Base-by-base conservation (phyloP, 2,888 invertebrate species). In the Gandaritis pyraliata region DNA sequence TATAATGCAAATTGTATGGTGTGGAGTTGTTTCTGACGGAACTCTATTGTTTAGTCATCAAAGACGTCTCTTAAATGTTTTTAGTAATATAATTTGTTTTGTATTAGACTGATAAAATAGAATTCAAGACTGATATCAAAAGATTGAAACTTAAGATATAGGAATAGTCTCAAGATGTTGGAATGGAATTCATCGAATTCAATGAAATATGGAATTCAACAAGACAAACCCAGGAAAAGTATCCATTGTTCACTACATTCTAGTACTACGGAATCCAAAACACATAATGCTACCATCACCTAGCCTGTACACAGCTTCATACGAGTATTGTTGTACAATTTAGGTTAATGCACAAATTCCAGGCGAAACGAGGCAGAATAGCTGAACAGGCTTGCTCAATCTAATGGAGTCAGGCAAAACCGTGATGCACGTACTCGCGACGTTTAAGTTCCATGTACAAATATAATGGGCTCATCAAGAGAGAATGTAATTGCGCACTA, bases 391-490 rank as follows among this genome's bases (percentile, higher is more conserved):
- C 74, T 65, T 68, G 68, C 64, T 68, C 59, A 59, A 61, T 66
- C 52, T 69, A 67, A 69, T 65, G 64, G 52, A 69, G 63, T 58
- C 58, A 65, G 63, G 64, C 60, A 61, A 70, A 62, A 60, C 72
- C 62, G 68, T 56, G 66, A 68, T 69, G 71, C 71, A 74, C 72
- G 76, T 73, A 73, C 69, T 68, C 52, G 65, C 68, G 68, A 62
- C 61, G 65, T 65, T 64, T 66, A 66, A 63, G 67, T 74, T 72
- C 72, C 71, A 71, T 74, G 72, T 77, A 73, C 72, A 66, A 62
- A 72, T 72, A 71, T 80, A 78, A 80, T 77, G 71, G 73, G 73
- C 74, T 76, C 76, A 78, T 80, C 79, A 80, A 75, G 73, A 73
- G 75, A 76, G 76, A 77, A 80, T 79, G 77, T 77, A 78, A 77